Base-by-base conservation (phyloP, 2,113 vertebrate species). In the Chaetodon auriga region DNA sequence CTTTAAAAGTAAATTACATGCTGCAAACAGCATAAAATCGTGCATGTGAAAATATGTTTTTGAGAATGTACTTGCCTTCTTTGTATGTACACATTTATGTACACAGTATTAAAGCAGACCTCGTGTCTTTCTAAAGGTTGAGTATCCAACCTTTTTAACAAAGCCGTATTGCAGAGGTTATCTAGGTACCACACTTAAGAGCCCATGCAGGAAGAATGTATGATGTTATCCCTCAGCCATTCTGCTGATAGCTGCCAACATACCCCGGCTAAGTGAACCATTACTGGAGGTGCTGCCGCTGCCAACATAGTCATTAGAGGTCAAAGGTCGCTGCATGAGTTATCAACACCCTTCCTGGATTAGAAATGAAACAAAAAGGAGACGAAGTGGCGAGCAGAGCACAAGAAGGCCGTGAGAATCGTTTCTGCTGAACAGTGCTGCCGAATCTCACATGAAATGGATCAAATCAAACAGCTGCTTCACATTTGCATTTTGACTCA, bases 161-260 rank as follows among this genome's bases (percentile, higher is more conserved):
- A 73, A 78, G 75, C 6, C 11, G 13, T 16, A 11, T n/a, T 62
- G 15, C 54, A 48, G 61, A 81, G 81, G 74, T 90, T 91, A 92
- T 90, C 82, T 83, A 3, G 4, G 55, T 53, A 51, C 60, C 15
- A 65, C 68, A 68, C 70, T 88, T 60, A 30, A 87, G 81, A 69
- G 70, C 46, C 85, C 80, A 86, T 23, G 55, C 72, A 57, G 76
- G 62, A 88, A 80, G 87, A 89, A 93, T 84, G 87, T 49, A 70
- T 90, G 81, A 92, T 14, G 68, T 85, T 54, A 84, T 65, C 80
- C 48, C 1, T 7, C 65, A 79, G 82, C 51, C 55, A 61, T 75
- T 78, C 70, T 86, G 75, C 78, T 90, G 83, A 91, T 65, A 84
- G 55, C 78, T 77, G 60, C 62, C 66, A 77, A 81, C 66, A 74